Base-by-base conservation (phyloP, 1,140 invertebrate genomes). In the Polypedilum pembai region DNA sequence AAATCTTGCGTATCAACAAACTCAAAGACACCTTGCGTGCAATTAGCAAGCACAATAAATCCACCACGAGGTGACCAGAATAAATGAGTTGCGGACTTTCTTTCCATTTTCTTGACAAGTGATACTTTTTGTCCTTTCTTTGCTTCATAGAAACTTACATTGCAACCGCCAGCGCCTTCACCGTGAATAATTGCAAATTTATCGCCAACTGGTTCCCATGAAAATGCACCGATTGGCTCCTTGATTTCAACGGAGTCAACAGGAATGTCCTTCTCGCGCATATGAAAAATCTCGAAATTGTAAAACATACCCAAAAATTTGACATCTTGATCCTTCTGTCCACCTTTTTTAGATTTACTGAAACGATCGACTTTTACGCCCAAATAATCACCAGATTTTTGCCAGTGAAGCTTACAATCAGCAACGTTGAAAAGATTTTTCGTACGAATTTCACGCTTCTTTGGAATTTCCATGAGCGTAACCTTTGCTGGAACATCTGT, bases 221-320 rank as follows among this genome's bases (percentile, higher is more conserved):
- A 96, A 83, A 99, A 99, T 0, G 95, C 93, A 77, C 96, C 90
- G 75, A 99, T 97, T 0, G 91, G 87, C 80, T 95, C 93, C 78
- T 94, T 94, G 75, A 96, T 94, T 85, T 99, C 96, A 7, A 98
- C 91, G 74, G 94, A 97, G 81, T 99, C 98, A 0, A 99, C 96
- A 0, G 98, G 97, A 77, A 99, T 94, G 81, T 98, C 92, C 81
- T 99, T 99, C 79, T 98, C 96, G 74, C 94, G 85, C 90, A 99
- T 96, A 79, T 98, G 94, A 85, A 99, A 99, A 76, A 99, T 94
- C 85, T 99, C 98, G 85, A 99, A 98, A 82, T 99, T 99, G 84
- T 95, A 98, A 78, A 96, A 97, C 88, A 98, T 94, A 78, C 97
- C 96, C 76, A 93, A 93, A 81, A 98, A 99, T 84, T 99, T 99